phyloP scores from a whole-genome alignment of 2,888 invertebrate genomes.

The Gerris lacustris region DNA sequence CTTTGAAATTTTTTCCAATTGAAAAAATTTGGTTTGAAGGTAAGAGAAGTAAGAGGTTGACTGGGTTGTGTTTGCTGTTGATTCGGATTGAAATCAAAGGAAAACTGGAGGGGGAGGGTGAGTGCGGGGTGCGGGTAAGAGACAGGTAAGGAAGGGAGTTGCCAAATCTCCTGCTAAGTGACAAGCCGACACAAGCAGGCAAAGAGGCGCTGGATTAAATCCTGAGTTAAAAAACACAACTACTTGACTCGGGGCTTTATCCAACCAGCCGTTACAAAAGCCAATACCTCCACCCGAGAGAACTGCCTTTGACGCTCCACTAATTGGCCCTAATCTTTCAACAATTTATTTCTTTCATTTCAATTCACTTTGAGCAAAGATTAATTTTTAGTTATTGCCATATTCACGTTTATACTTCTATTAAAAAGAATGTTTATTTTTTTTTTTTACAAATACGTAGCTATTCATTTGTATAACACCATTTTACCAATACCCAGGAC shows the following conservation, averaged over 20 bases:
- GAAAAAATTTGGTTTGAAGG: neutral
- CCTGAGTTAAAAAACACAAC: neutral
- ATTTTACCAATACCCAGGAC: too few relatives aligned
- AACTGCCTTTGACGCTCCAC: neutral
- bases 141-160: neutral
- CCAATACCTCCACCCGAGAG: neutral
- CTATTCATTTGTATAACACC: too few relatives aligned
- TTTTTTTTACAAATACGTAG: too few relatives aligned
- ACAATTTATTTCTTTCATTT: neutral
- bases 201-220: neutral
- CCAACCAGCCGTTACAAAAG: neutral
- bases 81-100: neutral
- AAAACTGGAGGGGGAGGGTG: neutral
- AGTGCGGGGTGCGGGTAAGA: neutral
- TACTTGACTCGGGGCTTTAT: neutral
- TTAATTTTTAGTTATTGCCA: too few relatives aligned
- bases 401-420: too few relatives aligned
- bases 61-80: neutral
- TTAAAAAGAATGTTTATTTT: too few relatives aligned
- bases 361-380: too few relatives aligned
- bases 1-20: neutral
- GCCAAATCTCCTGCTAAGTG: slow-evolving; percentile 3
- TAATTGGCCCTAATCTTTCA: neutral
- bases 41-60: neutral
- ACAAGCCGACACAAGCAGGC: neutral